A percentile compares a stretch with the other conserved stretches of the same genome.
phyloP scores from a whole-genome alignment of 2,113 vertebrate species.

The Philantomba maxwellii region DNA sequence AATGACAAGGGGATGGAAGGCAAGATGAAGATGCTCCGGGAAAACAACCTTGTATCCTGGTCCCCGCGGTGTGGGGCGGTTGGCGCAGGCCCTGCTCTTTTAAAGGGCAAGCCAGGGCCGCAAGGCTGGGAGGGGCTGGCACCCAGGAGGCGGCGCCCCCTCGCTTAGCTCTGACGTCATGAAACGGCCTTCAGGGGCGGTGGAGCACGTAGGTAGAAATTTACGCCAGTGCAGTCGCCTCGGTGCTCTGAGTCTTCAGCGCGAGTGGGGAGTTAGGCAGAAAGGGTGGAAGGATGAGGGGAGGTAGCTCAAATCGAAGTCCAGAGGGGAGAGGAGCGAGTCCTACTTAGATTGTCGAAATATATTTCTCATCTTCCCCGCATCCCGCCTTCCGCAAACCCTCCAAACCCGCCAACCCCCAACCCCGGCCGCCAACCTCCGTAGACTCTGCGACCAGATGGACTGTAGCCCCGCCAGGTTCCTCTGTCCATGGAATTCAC shows the following conservation, averaged over 20 bases:
- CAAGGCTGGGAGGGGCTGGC: conserved; percentile 24
- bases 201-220: not conserved
- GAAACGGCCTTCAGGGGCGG: not conserved
- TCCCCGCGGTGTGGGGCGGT: conserved; percentile 39
- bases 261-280: not conserved
- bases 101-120: conserved; percentile 65
- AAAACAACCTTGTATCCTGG: not conserved
- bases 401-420: not conserved
- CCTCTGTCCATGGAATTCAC: not conserved
- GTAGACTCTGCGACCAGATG: too few relatives aligned
- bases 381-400: not conserved
- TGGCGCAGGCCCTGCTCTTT: conserved; percentile 61
- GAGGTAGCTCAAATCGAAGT: not conserved
- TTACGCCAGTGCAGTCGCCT: not conserved
- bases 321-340: not conserved
- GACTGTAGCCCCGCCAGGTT: not conserved
- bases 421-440: not conserved
- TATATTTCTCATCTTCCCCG: not conserved
- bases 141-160: conserved; percentile 31
- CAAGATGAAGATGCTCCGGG: not conserved
- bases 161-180: conserved; percentile 60
- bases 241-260: not conserved
- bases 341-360: not conserved
- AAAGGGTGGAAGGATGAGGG: not conserved
- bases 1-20: not conserved